Evolutionary conservation across 1,140 invertebrate genomes (phyloP).

Genomic region (Bathynomus jamesi): DNA sequence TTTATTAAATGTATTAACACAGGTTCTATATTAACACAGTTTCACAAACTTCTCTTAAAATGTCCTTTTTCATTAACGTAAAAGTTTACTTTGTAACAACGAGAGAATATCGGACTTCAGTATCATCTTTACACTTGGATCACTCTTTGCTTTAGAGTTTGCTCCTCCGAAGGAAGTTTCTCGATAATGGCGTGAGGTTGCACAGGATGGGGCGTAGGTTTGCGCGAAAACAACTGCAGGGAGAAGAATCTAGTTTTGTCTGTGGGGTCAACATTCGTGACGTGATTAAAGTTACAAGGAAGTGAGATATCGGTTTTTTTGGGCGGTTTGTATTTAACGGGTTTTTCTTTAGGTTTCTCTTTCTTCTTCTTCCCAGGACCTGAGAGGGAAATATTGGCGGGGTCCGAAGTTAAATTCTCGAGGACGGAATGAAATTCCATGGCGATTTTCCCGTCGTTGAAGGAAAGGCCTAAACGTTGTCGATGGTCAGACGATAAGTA

Average conservation of each 20-base stretch:
- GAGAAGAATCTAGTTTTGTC: slow-evolving; percentile 60
- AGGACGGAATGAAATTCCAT: slow-evolving; percentile 52
- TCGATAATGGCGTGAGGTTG: background rate
- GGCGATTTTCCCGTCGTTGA: slow-evolving; percentile 65
- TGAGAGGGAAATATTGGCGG: slow-evolving; percentile 71
- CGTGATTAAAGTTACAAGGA: slow-evolving; percentile 78
- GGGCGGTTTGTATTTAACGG: slow-evolving; percentile 50
- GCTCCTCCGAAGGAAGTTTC: background rate
- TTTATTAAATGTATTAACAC: too few species aligned
- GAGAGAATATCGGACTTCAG: too few species aligned
- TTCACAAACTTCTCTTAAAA: background rate
- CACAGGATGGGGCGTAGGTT: background rate
- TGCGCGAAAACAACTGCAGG: slow-evolving; percentile 46
- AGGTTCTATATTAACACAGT: too few species aligned
- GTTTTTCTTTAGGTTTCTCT: slow-evolving; percentile 45
- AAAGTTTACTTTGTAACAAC: too few species aligned
- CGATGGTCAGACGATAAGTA: slow-evolving; percentile 46
- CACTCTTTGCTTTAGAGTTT: background rate
- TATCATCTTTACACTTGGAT: background rate
- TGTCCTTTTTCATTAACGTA: too few species aligned
- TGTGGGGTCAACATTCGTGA: slow-evolving; percentile 65
- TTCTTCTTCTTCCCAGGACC: slow-evolving; percentile 37
- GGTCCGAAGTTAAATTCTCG: slow-evolving; percentile 62
- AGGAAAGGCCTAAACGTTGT: slow-evolving; percentile 59
- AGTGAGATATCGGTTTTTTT: slow-evolving; percentile 74